Base-by-base conservation (phyloP, 2,797 vertebrate species). In the Mycteria americana region DNA sequence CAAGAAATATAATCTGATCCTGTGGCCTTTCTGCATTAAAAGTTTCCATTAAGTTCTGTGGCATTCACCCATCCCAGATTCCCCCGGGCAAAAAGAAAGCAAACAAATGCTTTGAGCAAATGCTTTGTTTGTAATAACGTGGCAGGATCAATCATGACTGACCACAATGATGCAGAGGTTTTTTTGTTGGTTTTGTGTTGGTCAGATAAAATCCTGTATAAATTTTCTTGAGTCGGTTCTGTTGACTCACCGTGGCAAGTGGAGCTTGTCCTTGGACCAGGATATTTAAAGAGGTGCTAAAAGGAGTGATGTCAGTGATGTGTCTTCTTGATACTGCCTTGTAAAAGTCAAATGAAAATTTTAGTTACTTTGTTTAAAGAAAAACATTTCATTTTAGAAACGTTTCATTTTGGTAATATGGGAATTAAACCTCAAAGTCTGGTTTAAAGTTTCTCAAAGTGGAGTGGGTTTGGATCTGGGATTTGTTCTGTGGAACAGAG, bases 41-140 rank as follows among this genome's bases (percentile, higher is more conserved):
- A 94, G 73, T 94, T 96, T 93, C 94, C 89, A 92, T 93, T 93
- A 95, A 91, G 69, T 93, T 96, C 63, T n/a, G 67, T 79, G 92
- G 88, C 88, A 86, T 84, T 96, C 68, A 82, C 85, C 76, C 69
- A 74, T 85, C 74, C 93, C 87, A 91, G 91, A 95, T 94, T 95
- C 76, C 93, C 86, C 33, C 57, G 92, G 89, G 89, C 84, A 79
- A 84, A 92, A 79, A 70, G 73, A 96, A 92, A 76, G 82, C 82
- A 96, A 94, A 93, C 85, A 95, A 94, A 95, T 30, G 60, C 60
- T 83, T 88, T 1, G 3, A 80, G 72, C 50, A 88, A 92, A 83
- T 54, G 85, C 88, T 95, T 94, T 96, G 83, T 95, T 92, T 93
- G 65, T 85, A 84, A 76, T 92, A 91, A 90, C 0, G 28, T 91